Evolutionary conservation across 2,797 vertebrate genomes (phyloP).

Genomic region (Hipposideros larvatus): DNA sequence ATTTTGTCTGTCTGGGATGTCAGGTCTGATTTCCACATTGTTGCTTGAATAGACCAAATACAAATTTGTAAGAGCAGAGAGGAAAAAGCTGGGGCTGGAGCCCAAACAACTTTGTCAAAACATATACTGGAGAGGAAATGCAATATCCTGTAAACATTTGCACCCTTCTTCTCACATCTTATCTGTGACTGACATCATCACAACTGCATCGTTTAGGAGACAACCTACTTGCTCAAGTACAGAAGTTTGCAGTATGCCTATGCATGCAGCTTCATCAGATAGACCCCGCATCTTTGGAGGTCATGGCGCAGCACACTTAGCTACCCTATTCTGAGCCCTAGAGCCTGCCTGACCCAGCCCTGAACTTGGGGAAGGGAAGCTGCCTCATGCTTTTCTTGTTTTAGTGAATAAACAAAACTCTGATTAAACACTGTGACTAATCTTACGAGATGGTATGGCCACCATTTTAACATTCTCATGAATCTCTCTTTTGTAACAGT

Average conservation of each 20-base stretch:
- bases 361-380: neutral
- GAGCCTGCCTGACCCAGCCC: conserved; percentile 7
- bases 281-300: conserved; percentile 49
- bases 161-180: conserved; percentile 76
- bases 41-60: conserved; percentile 74
- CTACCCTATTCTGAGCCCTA: neutral
- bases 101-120: conserved; percentile 77
- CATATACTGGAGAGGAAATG: conserved; percentile 78
- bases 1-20: conserved; percentile 76
- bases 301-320: neutral
- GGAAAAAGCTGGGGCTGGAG: conserved; percentile 21
- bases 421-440: conserved; percentile 29
- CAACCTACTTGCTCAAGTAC: conserved; percentile 28
- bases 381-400: neutral
- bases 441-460: neutral
- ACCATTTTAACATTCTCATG: neutral
- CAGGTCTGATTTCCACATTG: conserved; percentile 67
- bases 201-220: conserved; percentile 75
- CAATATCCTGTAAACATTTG: conserved; percentile 83
- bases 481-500: conserved; percentile 43
- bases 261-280: conserved; percentile 60
- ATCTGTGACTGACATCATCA: conserved; percentile 77
- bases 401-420: conserved; percentile 21
- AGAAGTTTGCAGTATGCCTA: neutral
- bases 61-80: conserved; percentile 60